phyloP scores from a whole-genome alignment of 1,140 invertebrate genomes.

The Physella acuta region DNA sequence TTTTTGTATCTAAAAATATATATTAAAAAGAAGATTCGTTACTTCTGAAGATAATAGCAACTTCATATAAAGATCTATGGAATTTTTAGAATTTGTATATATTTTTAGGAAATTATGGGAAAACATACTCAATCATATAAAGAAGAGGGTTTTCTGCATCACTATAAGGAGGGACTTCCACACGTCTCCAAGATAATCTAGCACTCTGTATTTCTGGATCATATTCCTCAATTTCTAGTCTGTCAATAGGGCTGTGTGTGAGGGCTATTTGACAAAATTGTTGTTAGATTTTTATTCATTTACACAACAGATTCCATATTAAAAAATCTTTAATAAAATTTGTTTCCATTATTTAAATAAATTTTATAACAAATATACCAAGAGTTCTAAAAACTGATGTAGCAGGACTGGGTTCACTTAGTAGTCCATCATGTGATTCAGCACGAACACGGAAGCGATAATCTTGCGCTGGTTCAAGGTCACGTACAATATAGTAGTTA shows the following conservation, averaged over 20 bases:
- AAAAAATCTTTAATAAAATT: too few relatives aligned
- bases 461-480: slow-evolving; percentile 44
- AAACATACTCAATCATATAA: slow-evolving; percentile 51
- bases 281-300: not conserved
- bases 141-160: slow-evolving; percentile 46
- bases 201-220: slow-evolving; percentile 45
- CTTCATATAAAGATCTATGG: too few relatives aligned
- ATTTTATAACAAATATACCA: too few relatives aligned
- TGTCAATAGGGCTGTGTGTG: slow-evolving; percentile 40
- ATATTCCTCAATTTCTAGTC: slow-evolving; percentile 42
- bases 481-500: slow-evolving; percentile 43
- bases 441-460: slow-evolving; percentile 51
- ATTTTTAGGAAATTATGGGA: too few relatives aligned
- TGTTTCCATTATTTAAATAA: too few relatives aligned
- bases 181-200: slow-evolving; percentile 44
- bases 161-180: slow-evolving; percentile 46
- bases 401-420: slow-evolving; percentile 49
- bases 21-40: too few relatives aligned
- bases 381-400: slow-evolving; percentile 48
- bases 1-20: slow-evolving; percentile 3
- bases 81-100: too few relatives aligned
- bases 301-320: not conserved
- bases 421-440: slow-evolving; percentile 35
- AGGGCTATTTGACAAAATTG: slow-evolving; percentile 33
- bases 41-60: too few relatives aligned